Percentiles rank a stretch among this genome's conserved stretches.
Conservation (phyloP, 2,888 invertebrate genomes). For the Apodemia zela region DNA sequence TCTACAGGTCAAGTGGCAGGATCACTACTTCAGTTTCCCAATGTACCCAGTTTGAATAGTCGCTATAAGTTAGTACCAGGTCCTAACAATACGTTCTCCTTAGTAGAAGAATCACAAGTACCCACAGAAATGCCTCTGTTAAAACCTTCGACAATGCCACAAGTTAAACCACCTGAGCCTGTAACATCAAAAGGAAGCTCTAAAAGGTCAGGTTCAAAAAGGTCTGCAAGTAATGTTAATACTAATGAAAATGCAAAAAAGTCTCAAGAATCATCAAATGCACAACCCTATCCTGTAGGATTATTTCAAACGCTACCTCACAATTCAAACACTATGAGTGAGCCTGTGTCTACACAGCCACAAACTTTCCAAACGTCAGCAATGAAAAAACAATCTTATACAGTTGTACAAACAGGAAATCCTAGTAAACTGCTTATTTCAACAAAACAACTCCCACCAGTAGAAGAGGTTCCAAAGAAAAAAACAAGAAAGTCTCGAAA, state of each 20-base stretch:
- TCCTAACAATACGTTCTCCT: slow-evolving; percentile 62
- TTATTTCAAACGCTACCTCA: slow-evolving; percentile 57
- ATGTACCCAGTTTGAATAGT: slow-evolving; percentile 50
- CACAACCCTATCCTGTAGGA: slow-evolving; percentile 66
- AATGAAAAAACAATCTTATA: slow-evolving; percentile 69
- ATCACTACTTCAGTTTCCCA: slow-evolving; percentile 43
- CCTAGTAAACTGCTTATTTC: slow-evolving; percentile 71
- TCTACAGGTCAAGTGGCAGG: slow-evolving; percentile 2
- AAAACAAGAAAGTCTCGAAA: slow-evolving; percentile 39
- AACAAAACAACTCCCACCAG: slow-evolving; percentile 49
- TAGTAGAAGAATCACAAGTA: slow-evolving; percentile 49
- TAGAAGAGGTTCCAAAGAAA: slow-evolving; percentile 48
- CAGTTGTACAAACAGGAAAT: slow-evolving; percentile 66
- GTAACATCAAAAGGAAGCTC: background rate
- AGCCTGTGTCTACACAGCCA: background rate
- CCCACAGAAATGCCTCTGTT: background rate
- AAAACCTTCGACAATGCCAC: background rate
- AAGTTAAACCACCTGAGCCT: slow-evolving; percentile 13
- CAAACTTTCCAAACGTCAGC: slow-evolving; percentile 54
- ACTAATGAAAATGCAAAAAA: slow-evolving; percentile 15
- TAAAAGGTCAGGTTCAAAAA: slow-evolving; percentile 17
- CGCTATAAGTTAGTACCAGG: slow-evolving; percentile 64
- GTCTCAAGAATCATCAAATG: slow-evolving; percentile 19
- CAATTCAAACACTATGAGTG: slow-evolving; percentile 35
- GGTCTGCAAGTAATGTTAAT: slow-evolving; percentile 16